Conservation (phyloP, 2,888 invertebrate species). For the Barypeithes pellucidus region DNA sequence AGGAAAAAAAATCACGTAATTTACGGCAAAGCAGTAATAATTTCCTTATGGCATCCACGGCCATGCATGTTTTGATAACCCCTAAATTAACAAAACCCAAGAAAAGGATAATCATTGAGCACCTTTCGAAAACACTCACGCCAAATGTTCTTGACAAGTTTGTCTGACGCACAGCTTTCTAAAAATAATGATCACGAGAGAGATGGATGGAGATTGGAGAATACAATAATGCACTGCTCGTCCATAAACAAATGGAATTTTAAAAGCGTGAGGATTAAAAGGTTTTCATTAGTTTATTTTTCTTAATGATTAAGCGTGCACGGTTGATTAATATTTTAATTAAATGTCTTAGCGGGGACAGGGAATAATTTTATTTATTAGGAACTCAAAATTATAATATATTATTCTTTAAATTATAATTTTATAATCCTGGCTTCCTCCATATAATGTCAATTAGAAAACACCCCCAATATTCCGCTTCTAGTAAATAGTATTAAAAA, state of each 20-base stretch:
- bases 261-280: slow-evolving; percentile 35
- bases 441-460: too few species aligned
- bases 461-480: too few species aligned
- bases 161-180: slow-evolving; percentile 63
- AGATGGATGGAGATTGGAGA: neutral
- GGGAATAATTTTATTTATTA: neutral
- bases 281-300: slow-evolving; percentile 20
- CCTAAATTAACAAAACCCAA: neutral
- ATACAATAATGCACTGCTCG: neutral
- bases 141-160: slow-evolving; percentile 61
- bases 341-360: neutral
- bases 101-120: slow-evolving; percentile 13
- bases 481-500: too few species aligned
- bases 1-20: too few species aligned
- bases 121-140: slow-evolving; percentile 33
- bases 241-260: slow-evolving; percentile 30
- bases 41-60: neutral
- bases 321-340: neutral
- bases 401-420: too few species aligned
- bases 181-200: slow-evolving; percentile 60
- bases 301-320: slow-evolving; percentile 2
- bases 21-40: too few species aligned
- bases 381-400: too few species aligned
- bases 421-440: too few species aligned
- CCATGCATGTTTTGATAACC: neutral